Evolutionary conservation across 2,888 invertebrate genomes (phyloP).

Genomic region (Lasioglossum marginatum): DNA sequence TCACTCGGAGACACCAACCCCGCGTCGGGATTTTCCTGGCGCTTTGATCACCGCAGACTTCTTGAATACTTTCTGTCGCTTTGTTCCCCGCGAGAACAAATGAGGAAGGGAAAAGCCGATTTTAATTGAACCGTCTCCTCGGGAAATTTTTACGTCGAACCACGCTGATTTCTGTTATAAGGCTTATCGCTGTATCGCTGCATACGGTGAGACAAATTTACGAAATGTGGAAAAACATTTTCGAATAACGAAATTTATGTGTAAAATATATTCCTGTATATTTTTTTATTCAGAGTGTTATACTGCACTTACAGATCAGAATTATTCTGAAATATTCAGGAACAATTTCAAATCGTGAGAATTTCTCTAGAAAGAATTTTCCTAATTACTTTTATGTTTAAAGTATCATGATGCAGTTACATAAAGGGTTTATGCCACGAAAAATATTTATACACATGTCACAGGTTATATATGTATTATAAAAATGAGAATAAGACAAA

Average conservation of each 20-base stretch:
- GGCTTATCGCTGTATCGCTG: background rate
- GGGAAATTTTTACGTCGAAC: background rate
- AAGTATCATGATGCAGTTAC: no score
- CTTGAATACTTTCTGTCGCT: slow-evolving; percentile 27
- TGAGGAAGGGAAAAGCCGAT: slow-evolving; percentile 1
- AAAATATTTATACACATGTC: background rate
- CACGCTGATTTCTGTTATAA: background rate
- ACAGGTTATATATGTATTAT: no score
- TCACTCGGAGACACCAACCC: background rate
- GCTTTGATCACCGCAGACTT: slow-evolving; percentile 36
- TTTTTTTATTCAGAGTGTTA: no score
- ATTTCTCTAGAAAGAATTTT: no score
- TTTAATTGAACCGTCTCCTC: background rate
- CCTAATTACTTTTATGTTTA: no score
- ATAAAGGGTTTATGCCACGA: background rate
- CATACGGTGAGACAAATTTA: no score
- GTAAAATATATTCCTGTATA: no score
- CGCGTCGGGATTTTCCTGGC: background rate
- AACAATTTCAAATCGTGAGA: no score
- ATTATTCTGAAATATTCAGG: no score
- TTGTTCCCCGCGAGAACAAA: slow-evolving; percentile 30
- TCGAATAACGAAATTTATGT: no score
- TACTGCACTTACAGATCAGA: no score
- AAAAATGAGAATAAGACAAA: background rate
- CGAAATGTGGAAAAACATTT: no score